phyloP scores from a whole-genome alignment of 2,888 invertebrate genomes.

The Cremastinae sp. region DNA sequence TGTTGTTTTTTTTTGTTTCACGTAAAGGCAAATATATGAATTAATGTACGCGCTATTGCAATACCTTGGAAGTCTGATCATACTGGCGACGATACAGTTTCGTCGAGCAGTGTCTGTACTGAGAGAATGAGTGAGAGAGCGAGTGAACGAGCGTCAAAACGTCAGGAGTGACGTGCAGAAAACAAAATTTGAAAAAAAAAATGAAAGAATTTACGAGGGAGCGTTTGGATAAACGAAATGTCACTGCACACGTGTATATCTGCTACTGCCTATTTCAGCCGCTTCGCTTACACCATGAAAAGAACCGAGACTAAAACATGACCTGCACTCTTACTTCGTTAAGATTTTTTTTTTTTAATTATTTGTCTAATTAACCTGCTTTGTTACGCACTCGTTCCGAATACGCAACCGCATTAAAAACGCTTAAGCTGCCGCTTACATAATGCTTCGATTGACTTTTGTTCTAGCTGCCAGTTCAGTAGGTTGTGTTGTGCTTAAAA shows the following conservation, averaged over 20 bases:
- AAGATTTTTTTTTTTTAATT: too few relatives aligned
- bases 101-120: constrained; percentile 18
- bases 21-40: too few relatives aligned
- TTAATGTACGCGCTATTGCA: constrained; percentile 34
- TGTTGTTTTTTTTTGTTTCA: constrained; percentile 5
- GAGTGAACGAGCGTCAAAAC: constrained; percentile 12
- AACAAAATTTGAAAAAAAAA: neutral
- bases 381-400: constrained; percentile 55
- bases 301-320: constrained; percentile 34
- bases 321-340: constrained; percentile 23
- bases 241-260: constrained; percentile 44
- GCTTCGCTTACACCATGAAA: constrained; percentile 23
- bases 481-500: constrained; percentile 77
- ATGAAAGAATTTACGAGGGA: constrained; percentile 2
- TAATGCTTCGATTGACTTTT: constrained; percentile 73
- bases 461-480: constrained; percentile 78
- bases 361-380: constrained; percentile 51
- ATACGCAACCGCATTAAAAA: constrained; percentile 52
- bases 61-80: constrained; percentile 55
- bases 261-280: constrained; percentile 35
- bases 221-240: constrained; percentile 28
- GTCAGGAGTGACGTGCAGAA: constrained; percentile 17
- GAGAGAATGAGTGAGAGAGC: constrained; percentile 19
- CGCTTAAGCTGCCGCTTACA: constrained; percentile 64
- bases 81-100: constrained; percentile 34